Percentiles rank a stretch among this genome's conserved stretches.
phyloP scores from a whole-genome alignment of 2,888 invertebrate species.

The Odontothrips loti region DNA sequence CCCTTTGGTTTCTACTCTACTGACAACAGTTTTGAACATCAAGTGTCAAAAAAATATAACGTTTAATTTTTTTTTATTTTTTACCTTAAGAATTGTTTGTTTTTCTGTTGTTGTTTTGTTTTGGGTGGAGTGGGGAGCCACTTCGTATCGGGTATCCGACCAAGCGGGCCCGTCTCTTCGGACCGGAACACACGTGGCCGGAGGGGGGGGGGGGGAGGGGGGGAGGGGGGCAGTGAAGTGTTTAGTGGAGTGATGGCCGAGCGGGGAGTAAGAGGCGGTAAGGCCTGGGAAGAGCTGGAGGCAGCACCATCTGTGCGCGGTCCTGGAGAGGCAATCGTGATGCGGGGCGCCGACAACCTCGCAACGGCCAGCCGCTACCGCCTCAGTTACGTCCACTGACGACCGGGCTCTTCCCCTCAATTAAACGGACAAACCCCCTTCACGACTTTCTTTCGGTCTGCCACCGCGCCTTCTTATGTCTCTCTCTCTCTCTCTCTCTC shows the following conservation, averaged over 20 bases:
- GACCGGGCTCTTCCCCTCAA: background rate
- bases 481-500: background rate
- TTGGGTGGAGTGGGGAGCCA: too few species aligned
- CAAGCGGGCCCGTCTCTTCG: too few species aligned
- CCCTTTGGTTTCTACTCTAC: too few species aligned
- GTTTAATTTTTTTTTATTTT: too few species aligned
- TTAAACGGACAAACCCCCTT: background rate
- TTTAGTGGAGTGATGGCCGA: background rate
- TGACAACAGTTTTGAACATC: too few species aligned
- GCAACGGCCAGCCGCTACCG: too few species aligned
- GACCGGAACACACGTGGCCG: background rate
- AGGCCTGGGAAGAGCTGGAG: background rate
- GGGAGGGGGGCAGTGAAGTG: background rate
- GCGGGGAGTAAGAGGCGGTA: background rate
- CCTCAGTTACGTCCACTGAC: background rate
- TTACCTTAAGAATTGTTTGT: too few species aligned
- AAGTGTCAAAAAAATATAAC: too few species aligned
- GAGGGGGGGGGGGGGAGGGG: background rate
- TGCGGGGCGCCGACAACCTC: too few species aligned
- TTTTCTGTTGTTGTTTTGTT: too few species aligned
- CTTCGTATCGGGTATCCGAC: background rate
- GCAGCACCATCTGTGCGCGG: background rate
- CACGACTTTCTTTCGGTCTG: background rate
- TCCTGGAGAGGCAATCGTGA: too few species aligned
- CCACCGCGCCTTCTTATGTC: background rate